Evolutionary conservation across 2,888 invertebrate species (phyloP), one percentile per base, ranked within the genome.

Genomic region (Mystacides longicornis): DNA sequence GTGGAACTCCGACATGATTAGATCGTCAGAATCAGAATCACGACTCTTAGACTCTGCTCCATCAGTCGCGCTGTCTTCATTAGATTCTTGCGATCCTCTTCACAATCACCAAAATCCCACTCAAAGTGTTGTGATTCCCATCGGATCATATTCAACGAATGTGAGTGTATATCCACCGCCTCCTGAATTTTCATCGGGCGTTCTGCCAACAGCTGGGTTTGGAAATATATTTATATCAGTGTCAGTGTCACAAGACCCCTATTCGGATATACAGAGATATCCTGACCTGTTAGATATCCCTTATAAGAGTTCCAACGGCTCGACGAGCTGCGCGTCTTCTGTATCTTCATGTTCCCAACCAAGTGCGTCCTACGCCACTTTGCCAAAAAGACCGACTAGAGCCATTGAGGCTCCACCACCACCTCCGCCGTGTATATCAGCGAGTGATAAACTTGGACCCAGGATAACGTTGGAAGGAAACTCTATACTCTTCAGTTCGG

Each of bases 181-280:
- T 52, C 75, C 81, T 5, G 82, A 83, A 67, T 82, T 83, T 65
- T 81, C 75, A 31, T 73, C 73, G 23, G 74, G 73, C 58, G 65
- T 71, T 54, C 65, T 78, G 48, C 74, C 80, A n/a, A 73, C 78
- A 11, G 78, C 79, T 16, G 76, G 81, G 43, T 81, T 78, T 67
- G 81, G 82, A 52, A 86, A 85, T 66, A 85, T 86, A 63, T 86
- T 85, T 70, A 86, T 86, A 65, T 85, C 85, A 60, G 85, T 86
- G 50, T 84, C 85, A 9, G 79, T 86, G 64, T 83, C 83, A 63
- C 84, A 85, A 68, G 85, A 85, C 63, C 79, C 81, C 65, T 72
- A 75, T 53, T 67, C 78, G 60, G 75, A 74, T 64, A 76, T 81
- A 48, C 80, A 80, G 61, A 80, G 85, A 67, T 86, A 86, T 70